Conservation (phyloP, 2,888 invertebrate genomes). For the Formica aserva region DNA sequence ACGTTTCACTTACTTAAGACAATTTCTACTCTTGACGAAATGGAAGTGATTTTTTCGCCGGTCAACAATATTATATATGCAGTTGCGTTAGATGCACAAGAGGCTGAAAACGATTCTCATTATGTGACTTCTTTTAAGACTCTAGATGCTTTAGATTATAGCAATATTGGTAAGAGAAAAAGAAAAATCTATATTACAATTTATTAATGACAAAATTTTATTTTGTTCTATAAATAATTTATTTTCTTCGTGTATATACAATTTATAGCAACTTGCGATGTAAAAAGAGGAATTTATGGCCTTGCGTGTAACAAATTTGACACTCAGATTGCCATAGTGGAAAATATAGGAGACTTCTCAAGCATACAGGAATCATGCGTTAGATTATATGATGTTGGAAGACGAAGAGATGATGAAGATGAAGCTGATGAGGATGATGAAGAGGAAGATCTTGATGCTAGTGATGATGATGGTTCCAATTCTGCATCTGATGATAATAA, state of each 20-base stretch:
- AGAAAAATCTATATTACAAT: constrained; percentile 17
- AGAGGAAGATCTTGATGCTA: constrained; percentile 88
- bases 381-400: constrained; percentile 96
- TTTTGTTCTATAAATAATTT: not conserved
- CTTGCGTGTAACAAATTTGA: constrained; percentile 94
- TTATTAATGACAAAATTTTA: constrained; percentile 15
- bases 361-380: constrained; percentile 96
- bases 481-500: constrained; percentile 86
- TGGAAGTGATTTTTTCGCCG: constrained; percentile 95
- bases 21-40: constrained; percentile 97
- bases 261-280: constrained; percentile 94
- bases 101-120: constrained; percentile 90
- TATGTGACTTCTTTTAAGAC: constrained; percentile 98
- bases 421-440: constrained; percentile 92
- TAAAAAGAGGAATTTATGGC: constrained; percentile 95
- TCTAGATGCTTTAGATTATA: constrained; percentile 97
- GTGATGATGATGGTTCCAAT: constrained; percentile 88
- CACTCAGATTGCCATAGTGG: constrained; percentile 95
- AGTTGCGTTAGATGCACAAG: constrained; percentile 90
- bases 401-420: constrained; percentile 94
- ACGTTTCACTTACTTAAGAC: constrained; percentile 97
- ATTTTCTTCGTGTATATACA: not conserved
- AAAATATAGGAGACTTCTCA: constrained; percentile 94
- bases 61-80: constrained; percentile 96
- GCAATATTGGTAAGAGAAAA: constrained; percentile 91